phyloP scores from a whole-genome alignment of 2,888 invertebrate genomes.

The Bruchidius siliquastri region DNA sequence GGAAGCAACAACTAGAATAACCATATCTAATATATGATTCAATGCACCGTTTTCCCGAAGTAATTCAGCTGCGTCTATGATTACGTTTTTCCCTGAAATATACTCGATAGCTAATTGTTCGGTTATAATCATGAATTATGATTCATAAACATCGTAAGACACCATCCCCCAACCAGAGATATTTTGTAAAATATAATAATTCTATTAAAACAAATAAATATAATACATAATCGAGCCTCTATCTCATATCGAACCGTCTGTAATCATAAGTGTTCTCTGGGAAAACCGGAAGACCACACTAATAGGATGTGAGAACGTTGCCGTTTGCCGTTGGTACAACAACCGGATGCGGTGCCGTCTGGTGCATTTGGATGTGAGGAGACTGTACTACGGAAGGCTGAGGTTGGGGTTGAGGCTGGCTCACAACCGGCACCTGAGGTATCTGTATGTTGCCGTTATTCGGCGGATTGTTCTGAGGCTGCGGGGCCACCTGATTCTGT shows the following conservation, averaged over 20 bases:
- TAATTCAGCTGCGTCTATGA: too few relatives aligned
- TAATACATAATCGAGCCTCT: background rate
- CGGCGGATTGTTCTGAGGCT: slow-evolving; percentile 13
- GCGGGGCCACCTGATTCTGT: slow-evolving; percentile 11
- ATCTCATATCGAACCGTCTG: background rate
- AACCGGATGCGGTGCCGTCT: slow-evolving; percentile 49
- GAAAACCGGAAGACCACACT: slow-evolving; percentile 11
- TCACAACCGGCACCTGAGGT: slow-evolving; percentile 38
- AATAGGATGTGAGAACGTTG: slow-evolving; percentile 51
- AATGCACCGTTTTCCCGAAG: too few relatives aligned
- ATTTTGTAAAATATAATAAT: too few relatives aligned
- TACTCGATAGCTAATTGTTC: too few relatives aligned
- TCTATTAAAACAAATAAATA: too few relatives aligned
- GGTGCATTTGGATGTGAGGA: slow-evolving; percentile 38
- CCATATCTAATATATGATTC: too few relatives aligned
- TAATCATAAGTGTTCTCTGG: background rate
- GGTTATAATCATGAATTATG: too few relatives aligned
- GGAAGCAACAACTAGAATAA: too few relatives aligned
- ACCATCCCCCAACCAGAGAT: too few relatives aligned
- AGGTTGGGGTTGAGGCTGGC: slow-evolving; percentile 34
- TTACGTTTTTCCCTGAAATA: too few relatives aligned
- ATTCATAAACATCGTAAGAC: too few relatives aligned
- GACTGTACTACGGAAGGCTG: slow-evolving; percentile 32
- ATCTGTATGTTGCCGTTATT: slow-evolving; percentile 33
- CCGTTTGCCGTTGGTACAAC: slow-evolving; percentile 54